Evolutionary conservation across 2,113 vertebrate genomes (phyloP).

Genomic region (Condylura cristata): DNA sequence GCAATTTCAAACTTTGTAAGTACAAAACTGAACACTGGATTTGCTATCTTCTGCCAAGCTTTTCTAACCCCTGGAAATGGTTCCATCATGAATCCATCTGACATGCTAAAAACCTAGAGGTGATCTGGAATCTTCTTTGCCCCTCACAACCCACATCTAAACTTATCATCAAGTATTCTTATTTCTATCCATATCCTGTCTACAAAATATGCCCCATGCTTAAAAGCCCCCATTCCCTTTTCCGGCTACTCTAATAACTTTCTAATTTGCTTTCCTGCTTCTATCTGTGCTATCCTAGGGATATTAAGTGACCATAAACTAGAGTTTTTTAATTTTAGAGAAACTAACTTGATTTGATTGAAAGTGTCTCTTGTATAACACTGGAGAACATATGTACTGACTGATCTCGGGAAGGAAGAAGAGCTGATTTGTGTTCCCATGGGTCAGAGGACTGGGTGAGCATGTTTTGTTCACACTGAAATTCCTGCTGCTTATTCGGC

Average conservation of each 20-base stretch:
- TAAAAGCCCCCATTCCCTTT: neutral
- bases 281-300: neutral
- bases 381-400: neutral
- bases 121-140: neutral
- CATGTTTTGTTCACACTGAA: neutral
- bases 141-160: neutral
- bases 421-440: neutral
- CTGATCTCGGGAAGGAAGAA: neutral
- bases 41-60: neutral
- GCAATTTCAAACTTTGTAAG: neutral
- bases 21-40: neutral
- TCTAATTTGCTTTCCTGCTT: neutral
- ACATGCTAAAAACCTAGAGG: neutral
- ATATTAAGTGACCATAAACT: neutral
- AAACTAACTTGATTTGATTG: constrained; percentile 63
- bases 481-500: neutral
- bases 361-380: neutral
- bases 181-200: neutral
- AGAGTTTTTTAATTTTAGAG: neutral
- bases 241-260: neutral
- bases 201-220: neutral
- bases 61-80: neutral
- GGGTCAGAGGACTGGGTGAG: neutral
- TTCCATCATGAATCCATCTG: neutral
- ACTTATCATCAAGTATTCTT: neutral